Evolutionary conservation across 2,888 invertebrate genomes (phyloP).

Genomic region (Conops quadrifasciatus): DNA sequence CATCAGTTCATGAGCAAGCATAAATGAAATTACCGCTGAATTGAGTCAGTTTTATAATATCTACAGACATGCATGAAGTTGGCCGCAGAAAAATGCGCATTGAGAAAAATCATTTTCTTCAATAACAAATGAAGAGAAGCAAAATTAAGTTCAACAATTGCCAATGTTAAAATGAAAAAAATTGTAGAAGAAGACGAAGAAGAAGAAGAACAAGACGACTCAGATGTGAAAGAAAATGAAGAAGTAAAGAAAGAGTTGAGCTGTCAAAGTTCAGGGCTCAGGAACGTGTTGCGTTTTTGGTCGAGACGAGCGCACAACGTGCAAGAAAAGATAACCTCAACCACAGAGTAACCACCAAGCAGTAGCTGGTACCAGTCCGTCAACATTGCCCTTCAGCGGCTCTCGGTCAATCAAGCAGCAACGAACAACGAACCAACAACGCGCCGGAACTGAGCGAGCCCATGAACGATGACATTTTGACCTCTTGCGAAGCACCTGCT

Average conservation of each 20-base stretch:
- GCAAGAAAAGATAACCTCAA: not conserved
- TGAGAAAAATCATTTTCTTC: not conserved
- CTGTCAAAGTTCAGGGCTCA: conserved; percentile 60
- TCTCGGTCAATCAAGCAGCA: not conserved
- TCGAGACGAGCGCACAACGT: not conserved
- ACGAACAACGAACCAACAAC: conserved; percentile 7
- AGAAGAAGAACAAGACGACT: not conserved
- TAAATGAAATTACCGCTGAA: not conserved
- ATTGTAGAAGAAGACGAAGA: not conserved
- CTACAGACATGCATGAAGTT: not conserved
- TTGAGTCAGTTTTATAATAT: no score
- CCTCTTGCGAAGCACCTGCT: conserved; percentile 14
- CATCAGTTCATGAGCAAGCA: not conserved
- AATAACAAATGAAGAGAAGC: not conserved
- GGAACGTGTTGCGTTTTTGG: conserved; percentile 53
- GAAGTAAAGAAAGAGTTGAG: conserved; percentile 42
- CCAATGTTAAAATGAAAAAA: conserved; percentile 33
- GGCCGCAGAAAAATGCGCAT: not conserved
- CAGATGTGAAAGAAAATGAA: conserved; percentile 1
- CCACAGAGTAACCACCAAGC: conserved; percentile 7
- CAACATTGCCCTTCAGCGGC: not conserved
- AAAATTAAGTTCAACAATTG: conserved; percentile 17
- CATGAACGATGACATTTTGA: conserved; percentile 18
- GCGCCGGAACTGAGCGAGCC: conserved; percentile 1
- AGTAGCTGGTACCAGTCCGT: conserved; percentile 19